These are phyloP conservation scores for Hyppa rectilinea DNA, from an alignment of 2,888 invertebrate genomes.

Conservation along the genomic window DNA sequence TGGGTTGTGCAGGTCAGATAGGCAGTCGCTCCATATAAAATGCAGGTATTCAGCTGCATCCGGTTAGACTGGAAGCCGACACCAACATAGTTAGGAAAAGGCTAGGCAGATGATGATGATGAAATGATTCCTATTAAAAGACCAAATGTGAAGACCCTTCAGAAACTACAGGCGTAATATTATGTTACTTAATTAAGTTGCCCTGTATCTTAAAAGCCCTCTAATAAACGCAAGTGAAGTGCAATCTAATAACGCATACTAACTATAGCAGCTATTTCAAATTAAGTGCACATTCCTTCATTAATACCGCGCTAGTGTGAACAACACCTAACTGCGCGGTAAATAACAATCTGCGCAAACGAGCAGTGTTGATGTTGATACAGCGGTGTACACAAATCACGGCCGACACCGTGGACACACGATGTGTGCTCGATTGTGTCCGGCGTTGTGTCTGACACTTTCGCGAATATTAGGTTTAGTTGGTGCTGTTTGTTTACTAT, in stretches of 20 bases:
- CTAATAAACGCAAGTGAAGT: neutral
- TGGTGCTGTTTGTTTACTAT: too few relatives aligned
- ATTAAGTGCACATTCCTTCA: constrained; percentile 47
- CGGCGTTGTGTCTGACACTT: constrained; percentile 41
- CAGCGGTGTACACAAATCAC: constrained; percentile 70
- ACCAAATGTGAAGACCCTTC: too few relatives aligned
- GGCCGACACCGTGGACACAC: constrained; percentile 55
- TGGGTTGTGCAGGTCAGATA: too few relatives aligned
- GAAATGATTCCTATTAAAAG: too few relatives aligned
- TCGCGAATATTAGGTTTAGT: too few relatives aligned
- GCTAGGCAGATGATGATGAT: too few relatives aligned
- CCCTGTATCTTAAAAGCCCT: constrained; percentile 1
- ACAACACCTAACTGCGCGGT: constrained; percentile 60
- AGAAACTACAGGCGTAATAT: too few relatives aligned
- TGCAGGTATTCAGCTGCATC: too few relatives aligned
- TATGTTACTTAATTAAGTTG: constrained; percentile 5
- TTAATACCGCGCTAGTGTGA: constrained; percentile 49
- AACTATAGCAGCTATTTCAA: constrained; percentile 24
- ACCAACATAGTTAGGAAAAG: too few relatives aligned
- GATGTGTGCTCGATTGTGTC: constrained; percentile 61
- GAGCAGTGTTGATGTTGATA: constrained; percentile 76
- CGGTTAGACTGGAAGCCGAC: too few relatives aligned
- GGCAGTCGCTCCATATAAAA: too few relatives aligned
- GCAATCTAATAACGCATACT: constrained; percentile 22
- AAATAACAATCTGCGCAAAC: constrained; percentile 83